Conservation (phyloP, 1,140 invertebrate species). For the Pogonus chalceus region DNA sequence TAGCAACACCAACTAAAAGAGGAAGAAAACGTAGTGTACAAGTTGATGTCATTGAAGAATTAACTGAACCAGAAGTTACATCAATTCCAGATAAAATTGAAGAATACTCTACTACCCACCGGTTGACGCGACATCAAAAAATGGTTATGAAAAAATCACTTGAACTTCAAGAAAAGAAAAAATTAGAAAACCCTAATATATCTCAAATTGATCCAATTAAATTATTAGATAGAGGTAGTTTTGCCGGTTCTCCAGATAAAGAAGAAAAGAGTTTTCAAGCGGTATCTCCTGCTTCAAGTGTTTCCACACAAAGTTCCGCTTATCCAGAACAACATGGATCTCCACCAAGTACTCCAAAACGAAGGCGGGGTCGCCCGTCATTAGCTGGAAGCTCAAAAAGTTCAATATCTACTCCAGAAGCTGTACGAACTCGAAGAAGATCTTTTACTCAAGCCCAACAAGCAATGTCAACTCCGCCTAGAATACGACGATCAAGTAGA, state of each 20-base stretch:
- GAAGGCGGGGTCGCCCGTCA: background rate
- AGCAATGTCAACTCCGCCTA: background rate
- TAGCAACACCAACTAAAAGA: background rate
- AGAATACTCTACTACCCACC: slow-evolving; percentile 1
- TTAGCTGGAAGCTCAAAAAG: background rate
- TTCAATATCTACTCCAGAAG: background rate
- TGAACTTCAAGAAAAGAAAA: slow-evolving; percentile 1
- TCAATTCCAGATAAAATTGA: background rate
- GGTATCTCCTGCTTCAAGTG: background rate
- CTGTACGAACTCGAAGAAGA: background rate
- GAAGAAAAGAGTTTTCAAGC: background rate
- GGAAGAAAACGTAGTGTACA: background rate
- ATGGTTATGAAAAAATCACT: background rate
- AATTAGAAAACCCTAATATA: background rate
- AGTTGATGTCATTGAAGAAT: background rate
- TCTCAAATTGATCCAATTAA: background rate
- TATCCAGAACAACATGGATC: background rate
- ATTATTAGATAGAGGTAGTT: background rate
- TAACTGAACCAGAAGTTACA: background rate
- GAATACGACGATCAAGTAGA: background rate
- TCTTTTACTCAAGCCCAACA: background rate
- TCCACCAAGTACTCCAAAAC: background rate
- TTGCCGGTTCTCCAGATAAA: background rate
- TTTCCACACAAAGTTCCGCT: background rate
- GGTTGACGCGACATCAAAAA: background rate